Base-by-base conservation (phyloP, 2,797 vertebrate genomes). In the Corythornis leucogaster region DNA sequence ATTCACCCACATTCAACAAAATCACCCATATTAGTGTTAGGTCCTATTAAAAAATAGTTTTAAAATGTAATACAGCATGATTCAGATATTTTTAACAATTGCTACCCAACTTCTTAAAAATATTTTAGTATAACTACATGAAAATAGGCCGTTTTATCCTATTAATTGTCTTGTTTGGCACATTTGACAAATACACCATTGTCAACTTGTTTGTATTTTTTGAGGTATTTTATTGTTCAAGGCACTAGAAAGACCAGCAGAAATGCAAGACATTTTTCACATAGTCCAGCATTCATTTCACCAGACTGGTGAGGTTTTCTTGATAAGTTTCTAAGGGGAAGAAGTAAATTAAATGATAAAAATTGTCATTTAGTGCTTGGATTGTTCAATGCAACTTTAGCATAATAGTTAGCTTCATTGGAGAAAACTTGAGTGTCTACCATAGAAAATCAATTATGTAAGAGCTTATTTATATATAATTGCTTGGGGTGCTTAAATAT, bases 371-470 rank as follows among this genome's bases (percentile, higher is more conserved):
- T 96, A 96, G 93, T 85, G 92, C 82, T 90, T 82, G 79, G 64
- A 35, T 92, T 61, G 84, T 95, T 94, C 92, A 75, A 9, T 96
- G 87, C 94, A 92, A 86, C 85, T 96, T 93, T 85, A 92, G 64
- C 81, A 31, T 91, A 83, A 81, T 55, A 92, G 89, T 93, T 96
- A 48, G 91, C 76, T 96, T 92, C 74, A 80, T 38, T 92, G 90
- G 89, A 94, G 95, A 96, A 96, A 97, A 96, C 90, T 96, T 95
- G 67, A 96, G 69, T 89, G 84, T 67, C 84, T 85, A 82, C 75
- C 87, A 89, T 96, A 97, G 97, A 96, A 97, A 97, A 96, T 97
- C 97, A 96, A 95, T 98, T 96, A 85, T 86, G 78, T 97, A 95
- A 94, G 93, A 96, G 69, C 81, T 97, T 87, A 94, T 80, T 96